Conservation (phyloP, 2,888 invertebrate species). For the Xestia ashworthii region DNA sequence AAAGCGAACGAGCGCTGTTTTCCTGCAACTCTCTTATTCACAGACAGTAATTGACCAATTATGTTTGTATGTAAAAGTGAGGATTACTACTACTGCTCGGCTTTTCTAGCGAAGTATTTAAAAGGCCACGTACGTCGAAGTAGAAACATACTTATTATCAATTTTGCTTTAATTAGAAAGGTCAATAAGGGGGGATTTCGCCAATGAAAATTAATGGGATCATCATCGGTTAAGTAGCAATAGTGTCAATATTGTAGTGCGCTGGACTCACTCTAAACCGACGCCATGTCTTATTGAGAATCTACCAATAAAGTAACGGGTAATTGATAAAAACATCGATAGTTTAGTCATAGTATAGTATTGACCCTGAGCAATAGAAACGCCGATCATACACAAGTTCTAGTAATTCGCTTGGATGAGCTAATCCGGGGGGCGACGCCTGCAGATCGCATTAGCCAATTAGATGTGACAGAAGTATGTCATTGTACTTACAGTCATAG, state of each 20-base stretch:
- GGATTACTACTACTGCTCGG: slow-evolving; percentile 37
- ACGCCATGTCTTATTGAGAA: neutral
- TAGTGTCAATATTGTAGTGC: neutral
- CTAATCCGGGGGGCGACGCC: slow-evolving; percentile 58
- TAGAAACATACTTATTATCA: neutral
- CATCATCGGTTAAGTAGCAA: neutral
- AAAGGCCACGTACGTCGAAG: neutral
- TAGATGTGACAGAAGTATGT: slow-evolving; percentile 52
- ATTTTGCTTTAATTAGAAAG: neutral
- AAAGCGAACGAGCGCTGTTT: slow-evolving; percentile 61
- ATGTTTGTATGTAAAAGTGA: slow-evolving; percentile 57
- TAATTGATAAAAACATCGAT: neutral
- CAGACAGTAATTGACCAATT: slow-evolving; percentile 64
- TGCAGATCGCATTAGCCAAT: slow-evolving; percentile 55
- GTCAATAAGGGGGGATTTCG: neutral
- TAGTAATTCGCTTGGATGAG: slow-evolving; percentile 51
- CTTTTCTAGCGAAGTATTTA: slow-evolving; percentile 38
- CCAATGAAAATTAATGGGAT: neutral
- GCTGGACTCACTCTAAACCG: neutral
- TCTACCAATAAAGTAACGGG: neutral
- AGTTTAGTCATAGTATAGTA: slow-evolving; percentile 11
- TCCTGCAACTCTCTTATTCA: slow-evolving; percentile 60
- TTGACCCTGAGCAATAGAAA: slow-evolving; percentile 40
- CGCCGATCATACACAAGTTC: slow-evolving; percentile 27
- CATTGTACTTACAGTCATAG: slow-evolving; percentile 26